Base-by-base conservation (phyloP, 2,797 vertebrate genomes). In the Darevskia mixta region DNA sequence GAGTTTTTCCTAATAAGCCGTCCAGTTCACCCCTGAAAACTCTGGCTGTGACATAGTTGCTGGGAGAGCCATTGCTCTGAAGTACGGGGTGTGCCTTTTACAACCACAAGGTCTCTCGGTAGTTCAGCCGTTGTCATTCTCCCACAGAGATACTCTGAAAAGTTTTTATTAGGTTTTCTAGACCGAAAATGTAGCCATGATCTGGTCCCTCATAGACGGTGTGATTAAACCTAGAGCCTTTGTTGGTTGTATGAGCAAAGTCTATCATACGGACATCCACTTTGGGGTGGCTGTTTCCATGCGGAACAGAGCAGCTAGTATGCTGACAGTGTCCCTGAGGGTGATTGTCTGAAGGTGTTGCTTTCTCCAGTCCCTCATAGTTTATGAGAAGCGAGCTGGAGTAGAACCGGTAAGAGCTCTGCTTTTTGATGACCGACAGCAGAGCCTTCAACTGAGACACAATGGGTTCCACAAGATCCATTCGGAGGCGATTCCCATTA, bases 371-470 rank as follows among this genome's bases (percentile, higher is more conserved):
- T 2, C 97, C 97, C 0, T 97, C 97, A 0, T 97, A 97, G 84
- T 97, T 97, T 91, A 97, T 95, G 92, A 97, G 97, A 15, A 97
- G 96, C 0, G 97, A 97, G 95, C 97, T 97, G 91, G 97, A 97
- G 90, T 97, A 97, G 95, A 97, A 97, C 29, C 97, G 95, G 91
- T 97, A 97, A 3, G 97, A 97, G 69, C 93, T 96, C 83, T 97
- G 97, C 87, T 93, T 95, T 94, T 92, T 92, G 4, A 97, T 95
- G 49, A 97, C 95, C 0, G 93, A 85, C 2, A 97, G 96, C 88
- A 97, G 95, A 11, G 95, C 94, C 77, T 15, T 96, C 5, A 97
- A 95, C 27, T 92, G 90, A 85, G 8, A 73, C 55, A 96, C 18
- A 77, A 97, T 94, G 90, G 97, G 96, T 81, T 95, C 95, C 89